phyloP scores from a whole-genome alignment of 2,113 vertebrate species.

The Neodon shergylaensis region DNA sequence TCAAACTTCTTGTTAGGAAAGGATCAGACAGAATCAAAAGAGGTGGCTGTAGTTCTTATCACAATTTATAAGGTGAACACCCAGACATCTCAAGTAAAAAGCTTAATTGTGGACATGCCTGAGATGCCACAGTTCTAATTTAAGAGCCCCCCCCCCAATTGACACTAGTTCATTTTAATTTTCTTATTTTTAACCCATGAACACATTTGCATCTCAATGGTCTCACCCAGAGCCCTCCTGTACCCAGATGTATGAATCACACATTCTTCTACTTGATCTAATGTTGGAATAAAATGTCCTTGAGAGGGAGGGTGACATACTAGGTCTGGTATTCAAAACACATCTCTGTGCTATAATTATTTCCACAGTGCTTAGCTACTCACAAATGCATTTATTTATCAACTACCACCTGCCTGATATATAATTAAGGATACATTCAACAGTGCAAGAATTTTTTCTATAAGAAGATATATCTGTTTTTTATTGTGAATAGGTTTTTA shows the following conservation, averaged over 20 bases:
- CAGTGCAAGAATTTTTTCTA: not conserved
- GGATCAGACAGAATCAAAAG: not conserved
- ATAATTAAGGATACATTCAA: not conserved
- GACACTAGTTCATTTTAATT: not conserved
- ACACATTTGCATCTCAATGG: accelerated
- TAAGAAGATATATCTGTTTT: not conserved
- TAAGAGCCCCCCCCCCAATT: no score
- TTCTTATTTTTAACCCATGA: not conserved
- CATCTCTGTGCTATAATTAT: not conserved
- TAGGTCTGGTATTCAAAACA: accelerated
- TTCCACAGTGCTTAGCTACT: no score
- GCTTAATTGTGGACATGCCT: not conserved
- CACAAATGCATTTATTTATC: not conserved
- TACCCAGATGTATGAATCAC: not conserved
- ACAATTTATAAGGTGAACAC: no score
- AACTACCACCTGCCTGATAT: not conserved
- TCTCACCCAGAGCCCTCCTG: not conserved
- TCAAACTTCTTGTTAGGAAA: not conserved
- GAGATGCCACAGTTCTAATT: not conserved
- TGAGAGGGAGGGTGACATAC: not conserved
- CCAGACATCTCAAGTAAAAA: not conserved
- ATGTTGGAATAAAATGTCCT: not conserved
- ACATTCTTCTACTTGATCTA: not conserved
- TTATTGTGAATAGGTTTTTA: not conserved
- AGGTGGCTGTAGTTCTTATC: not conserved